Evolutionary conservation across 35 echinoderm and acorn worm species (phyloP), one percentile per base, ranked within the genome.

Genomic region (Lytechinus pictus): DNA sequence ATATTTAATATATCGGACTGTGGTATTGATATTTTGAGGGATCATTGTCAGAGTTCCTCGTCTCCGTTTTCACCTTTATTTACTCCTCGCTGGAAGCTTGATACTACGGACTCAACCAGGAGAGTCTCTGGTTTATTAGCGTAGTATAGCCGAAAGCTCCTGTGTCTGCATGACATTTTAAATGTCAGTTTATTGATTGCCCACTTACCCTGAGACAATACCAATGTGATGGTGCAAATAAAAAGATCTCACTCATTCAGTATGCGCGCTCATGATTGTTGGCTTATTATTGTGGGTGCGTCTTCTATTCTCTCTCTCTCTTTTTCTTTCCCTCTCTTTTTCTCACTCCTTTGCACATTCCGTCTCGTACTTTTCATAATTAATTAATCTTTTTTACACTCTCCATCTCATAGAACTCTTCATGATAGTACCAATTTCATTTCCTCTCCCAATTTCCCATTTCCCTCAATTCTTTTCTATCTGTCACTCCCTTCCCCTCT

Each of bases 181-280:
- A 79, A 79, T 79, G 66, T 79, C 66, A 79, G 66, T 79, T 79
- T 79, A 79, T 79, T 79, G 66, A 79, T 79, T 79, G 66, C 19
- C 21, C 66, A 79, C 66, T 79, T 79, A 79, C 66, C 19, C 66
- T 79, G 66, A 79, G 66, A 79, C 66, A 79, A 79, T 79, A 79
- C 21, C 19, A 79, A 79, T 79, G 66, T 79, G 66, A 24, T 79
- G 66, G 66, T 19, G 66, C 66, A 79, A 79, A 79, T 14, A 79
- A 44, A 24, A 79, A n/a, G 66, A 79, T 6, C 66, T 79, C 16
- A n/a, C 66, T 79, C 66, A 79, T 79, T 24, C 19, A 16, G 66
- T 79, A 79, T 79, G 66, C 66, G n/a, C 66, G n/a, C 19, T 24
- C 66, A 79, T 79, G 66, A 79, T 24, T 24, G 66, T 79, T 79